Base-by-base conservation (phyloP, 2,797 vertebrate genomes). In the Chiloscyllium punctatum region DNA sequence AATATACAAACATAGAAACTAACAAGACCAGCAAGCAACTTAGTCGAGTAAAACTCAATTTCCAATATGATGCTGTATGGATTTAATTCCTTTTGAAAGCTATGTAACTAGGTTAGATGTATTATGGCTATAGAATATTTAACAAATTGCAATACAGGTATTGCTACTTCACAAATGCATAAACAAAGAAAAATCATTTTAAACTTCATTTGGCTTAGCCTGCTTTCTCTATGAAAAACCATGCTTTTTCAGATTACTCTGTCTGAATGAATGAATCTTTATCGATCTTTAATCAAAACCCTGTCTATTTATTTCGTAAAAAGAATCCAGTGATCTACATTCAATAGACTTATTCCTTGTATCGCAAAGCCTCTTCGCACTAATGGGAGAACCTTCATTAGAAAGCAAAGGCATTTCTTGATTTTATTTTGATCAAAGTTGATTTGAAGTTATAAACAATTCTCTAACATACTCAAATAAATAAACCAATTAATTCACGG, bases 381-480 rank as follows among this genome's bases (percentile, higher is more conserved):
- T 92, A 68, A 18, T 94, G 69, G 42, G 57, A 53, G 4, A 4
- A 30, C 42, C 33, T 16, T 25, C 27, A 48, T 30, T 48, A 74
- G 37, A 71, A 27, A 30, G 37, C 69, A 51, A 51, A 72, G 25
- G 69, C 37, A 72, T 51, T 72, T 94, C 11, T 66, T 72, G 4
- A 42, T 94, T 74, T 71, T 94, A 66, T 69, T 71, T 94, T 48
- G 23, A 69, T 48, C 23, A 72, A 94, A 94, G 92, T 94, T 69
- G 42, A 11, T 69, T 37, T 94, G 37, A 94, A 51, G 69, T 48
- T 72, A 25, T 4, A 74, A 72, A 94, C 4, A 23, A 72, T 51
- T 87, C 1, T 30, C 25, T 94, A 23, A 94, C 18, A 16, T 15
- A 15, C 11, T 74, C 92, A 94, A 66, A 18, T 66, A 33, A 37